A percentile compares a stretch with the other conserved stretches of the same genome.
Evolutionary conservation across 2,888 invertebrate species (phyloP).

Genomic region (Hyppa rectilinea): DNA sequence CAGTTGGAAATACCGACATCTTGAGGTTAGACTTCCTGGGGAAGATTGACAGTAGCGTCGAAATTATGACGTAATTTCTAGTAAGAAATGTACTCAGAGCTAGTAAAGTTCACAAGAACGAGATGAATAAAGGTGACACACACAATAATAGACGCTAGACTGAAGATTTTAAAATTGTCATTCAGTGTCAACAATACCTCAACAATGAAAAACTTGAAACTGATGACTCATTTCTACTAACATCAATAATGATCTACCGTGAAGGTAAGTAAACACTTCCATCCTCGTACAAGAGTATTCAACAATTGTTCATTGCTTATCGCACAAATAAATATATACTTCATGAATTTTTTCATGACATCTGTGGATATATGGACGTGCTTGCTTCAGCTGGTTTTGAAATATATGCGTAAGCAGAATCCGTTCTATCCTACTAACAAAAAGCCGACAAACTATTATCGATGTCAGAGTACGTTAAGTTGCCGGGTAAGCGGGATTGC

Average conservation of each 20-base stretch:
- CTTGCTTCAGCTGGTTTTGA: conserved; percentile 18
- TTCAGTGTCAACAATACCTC: not conserved
- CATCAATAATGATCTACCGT: conserved; percentile 20
- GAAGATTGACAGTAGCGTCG: too few species aligned
- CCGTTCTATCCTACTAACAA: not conserved
- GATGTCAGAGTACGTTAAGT: not conserved
- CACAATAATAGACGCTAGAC: not conserved
- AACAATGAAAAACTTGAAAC: conserved; percentile 4
- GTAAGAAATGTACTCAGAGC: not conserved
- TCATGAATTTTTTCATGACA: conserved; percentile 41
- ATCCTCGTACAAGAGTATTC: not conserved
- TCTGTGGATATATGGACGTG: conserved; percentile 21
- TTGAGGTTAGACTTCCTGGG: not conserved
- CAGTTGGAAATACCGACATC: not conserved
- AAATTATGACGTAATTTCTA: not conserved
- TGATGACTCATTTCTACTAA: conserved; percentile 24
- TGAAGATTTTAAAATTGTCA: not conserved
- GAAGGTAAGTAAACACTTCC: conserved; percentile 48
- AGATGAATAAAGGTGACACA: not conserved
- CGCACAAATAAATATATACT: conserved; percentile 21
- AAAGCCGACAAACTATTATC: conserved; percentile 5
- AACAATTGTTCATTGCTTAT: conserved; percentile 22
- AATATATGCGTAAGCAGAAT: conserved; percentile 34
- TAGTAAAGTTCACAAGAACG: not conserved
- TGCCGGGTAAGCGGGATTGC: too few species aligned